Evolutionary conservation across 2,113 vertebrate genomes (phyloP).

Genomic region (Corythaeola cristata): DNA sequence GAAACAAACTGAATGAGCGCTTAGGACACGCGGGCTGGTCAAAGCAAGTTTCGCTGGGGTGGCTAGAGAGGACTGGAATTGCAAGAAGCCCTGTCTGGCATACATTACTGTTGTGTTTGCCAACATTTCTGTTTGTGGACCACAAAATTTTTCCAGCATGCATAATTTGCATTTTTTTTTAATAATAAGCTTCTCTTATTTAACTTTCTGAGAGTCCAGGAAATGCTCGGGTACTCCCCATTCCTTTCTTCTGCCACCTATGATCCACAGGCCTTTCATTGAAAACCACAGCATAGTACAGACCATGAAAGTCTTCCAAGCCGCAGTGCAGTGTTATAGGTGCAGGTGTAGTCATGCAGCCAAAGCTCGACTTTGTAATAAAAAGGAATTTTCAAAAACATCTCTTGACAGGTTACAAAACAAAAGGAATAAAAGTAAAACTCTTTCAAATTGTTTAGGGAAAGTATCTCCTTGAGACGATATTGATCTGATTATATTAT

Average conservation of each 20-base stretch:
- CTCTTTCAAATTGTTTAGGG: not conserved
- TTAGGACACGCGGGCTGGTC: not conserved
- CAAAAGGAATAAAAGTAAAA: not conserved
- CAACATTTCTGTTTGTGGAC: not conserved
- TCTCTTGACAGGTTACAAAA: not conserved
- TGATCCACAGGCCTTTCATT: not conserved
- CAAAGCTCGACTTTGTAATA: not conserved
- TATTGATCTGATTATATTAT: not conserved
- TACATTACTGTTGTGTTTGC: not conserved
- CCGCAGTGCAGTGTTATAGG: not conserved
- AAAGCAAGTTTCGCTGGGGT: not conserved
- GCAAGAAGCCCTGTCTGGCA: not conserved
- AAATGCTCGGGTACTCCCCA: not conserved
- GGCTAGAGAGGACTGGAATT: not conserved
- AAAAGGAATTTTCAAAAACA: not conserved
- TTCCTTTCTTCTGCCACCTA: not conserved
- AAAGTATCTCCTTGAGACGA: not conserved
- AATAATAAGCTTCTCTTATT: constrained; percentile 1
- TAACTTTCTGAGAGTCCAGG: not conserved
- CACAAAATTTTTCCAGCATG: not conserved
- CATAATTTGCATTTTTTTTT: constrained; percentile 5
- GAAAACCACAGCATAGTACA: not conserved
- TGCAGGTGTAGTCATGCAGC: not conserved
- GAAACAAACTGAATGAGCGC: not conserved
- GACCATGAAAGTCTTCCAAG: not conserved